Conservation (phyloP, 2,113 vertebrate genomes). For the Oryzias javanicus region DNA sequence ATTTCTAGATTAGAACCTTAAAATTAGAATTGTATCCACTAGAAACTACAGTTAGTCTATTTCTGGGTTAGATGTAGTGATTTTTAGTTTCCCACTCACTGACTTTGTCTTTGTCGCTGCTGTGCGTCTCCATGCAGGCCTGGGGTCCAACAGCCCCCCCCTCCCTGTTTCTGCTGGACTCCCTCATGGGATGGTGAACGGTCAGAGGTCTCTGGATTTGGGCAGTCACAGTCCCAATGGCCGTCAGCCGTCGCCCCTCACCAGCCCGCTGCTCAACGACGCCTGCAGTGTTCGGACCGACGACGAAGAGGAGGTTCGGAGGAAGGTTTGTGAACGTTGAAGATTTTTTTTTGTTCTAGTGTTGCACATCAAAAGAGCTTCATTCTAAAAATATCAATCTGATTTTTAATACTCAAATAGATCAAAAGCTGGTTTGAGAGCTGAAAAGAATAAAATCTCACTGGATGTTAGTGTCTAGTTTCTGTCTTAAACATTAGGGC, state of each 20-base stretch:
- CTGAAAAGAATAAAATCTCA: too few species aligned
- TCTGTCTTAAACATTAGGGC: too few species aligned
- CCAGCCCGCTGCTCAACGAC: slow-evolving; percentile 92
- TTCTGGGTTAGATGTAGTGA: neutral
- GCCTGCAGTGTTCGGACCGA: slow-evolving; percentile 84
- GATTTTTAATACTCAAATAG: too few species aligned
- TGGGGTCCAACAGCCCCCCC: slow-evolving; percentile 85
- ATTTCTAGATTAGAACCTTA: neutral
- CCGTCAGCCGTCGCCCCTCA: slow-evolving; percentile 88
- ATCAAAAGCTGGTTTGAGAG: too few species aligned
- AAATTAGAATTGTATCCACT: neutral
- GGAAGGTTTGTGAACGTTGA: slow-evolving; percentile 81
- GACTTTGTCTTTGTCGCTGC: neutral
- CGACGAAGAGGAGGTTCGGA: slow-evolving; percentile 91
- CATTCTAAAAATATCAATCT: too few species aligned
- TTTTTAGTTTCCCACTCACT: slow-evolving; percentile 1
- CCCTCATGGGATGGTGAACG: slow-evolving; percentile 84
- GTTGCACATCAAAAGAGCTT: too few species aligned
- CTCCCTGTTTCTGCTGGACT: slow-evolving; percentile 85
- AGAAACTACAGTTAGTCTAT: neutral
- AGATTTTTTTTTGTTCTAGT: neutral
- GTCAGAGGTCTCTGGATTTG: slow-evolving; percentile 82
- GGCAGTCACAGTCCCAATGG: slow-evolving; percentile 86
- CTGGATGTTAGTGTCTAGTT: too few species aligned
- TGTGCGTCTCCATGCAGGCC: slow-evolving; percentile 70